Base-by-base conservation (phyloP, 2,888 invertebrate species). In the Auanema freiburgensis region DNA sequence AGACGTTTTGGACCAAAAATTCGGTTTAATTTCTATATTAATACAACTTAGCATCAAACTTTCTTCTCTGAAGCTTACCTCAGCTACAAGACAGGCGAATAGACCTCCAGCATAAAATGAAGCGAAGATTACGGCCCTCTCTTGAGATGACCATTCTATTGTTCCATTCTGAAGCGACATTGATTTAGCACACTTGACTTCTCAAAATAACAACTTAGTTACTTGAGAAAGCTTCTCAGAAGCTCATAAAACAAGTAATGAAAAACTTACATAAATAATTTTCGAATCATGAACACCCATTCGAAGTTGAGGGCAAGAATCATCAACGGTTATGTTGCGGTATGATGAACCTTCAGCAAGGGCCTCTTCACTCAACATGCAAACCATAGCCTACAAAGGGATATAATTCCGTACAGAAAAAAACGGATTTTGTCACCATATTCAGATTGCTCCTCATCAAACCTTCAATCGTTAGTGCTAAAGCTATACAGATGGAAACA, bases 401-500 rank as follows among this genome's bases (percentile, higher is more conserved):
- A 14, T 25, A 11, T n/a, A 16, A 42, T 42, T 5, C 21, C 49
- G 18, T n/a, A 21, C 16, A 14, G 43, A 50, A n/a, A n/a, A 21
- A 12, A 50, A 16, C 21, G 50, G 10, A 21, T 50, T 12, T 10
- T 50, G 50, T 43, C 12, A 74, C 81, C 80, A 81, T 81, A 62
- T 81, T 81, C 50, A 81, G 70, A 67, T 81, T 81, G 49, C 76
- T 76, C 24, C 82, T 68, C 81, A 82, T 82, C 16, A 82, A 63
- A 41, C 82, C 82, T 66, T 82, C 82, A 56, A 82, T 79, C n/a
- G 79, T 74, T 8, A 82, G 71, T 8, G 82, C 81, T n/a, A 79
- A 70, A n/a, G 78, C 78, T 54, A 83, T 69, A 16, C 73, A 65
- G 51, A 77, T 44, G 14, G 75, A 79, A n/a, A 82, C 71, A 3